These are phyloP conservation scores for Blastomussa wellsi DNA, from an alignment of 92 coral and sea anemone genomes.

Conservation along the genomic window DNA sequence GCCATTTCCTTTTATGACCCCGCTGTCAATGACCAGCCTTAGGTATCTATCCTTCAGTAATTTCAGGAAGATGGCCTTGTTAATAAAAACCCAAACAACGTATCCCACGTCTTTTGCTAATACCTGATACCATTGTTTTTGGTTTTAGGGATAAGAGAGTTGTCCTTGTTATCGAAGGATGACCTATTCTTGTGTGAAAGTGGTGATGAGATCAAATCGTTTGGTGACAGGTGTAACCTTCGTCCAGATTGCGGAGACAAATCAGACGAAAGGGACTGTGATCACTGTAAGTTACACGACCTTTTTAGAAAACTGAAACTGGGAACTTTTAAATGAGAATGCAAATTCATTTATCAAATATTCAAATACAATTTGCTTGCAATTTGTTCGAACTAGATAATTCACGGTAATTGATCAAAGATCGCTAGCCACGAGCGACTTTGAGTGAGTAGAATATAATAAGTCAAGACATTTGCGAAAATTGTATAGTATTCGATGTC, in stretches of 20 bases:
- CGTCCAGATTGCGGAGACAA: neutral
- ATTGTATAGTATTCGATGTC: too few relatives aligned
- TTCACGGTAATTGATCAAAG: too few relatives aligned
- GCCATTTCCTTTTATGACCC: too few relatives aligned
- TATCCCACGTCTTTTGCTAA: neutral
- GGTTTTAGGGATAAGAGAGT: slow-evolving; percentile 6
- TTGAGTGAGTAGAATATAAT: too few relatives aligned
- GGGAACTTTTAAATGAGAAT: too few relatives aligned
- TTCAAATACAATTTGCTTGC: too few relatives aligned
- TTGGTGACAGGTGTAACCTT: slow-evolving; percentile 29
- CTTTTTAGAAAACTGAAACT: too few relatives aligned
- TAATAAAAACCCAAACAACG: neutral
- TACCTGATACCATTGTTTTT: too few relatives aligned
- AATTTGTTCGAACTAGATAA: too few relatives aligned
- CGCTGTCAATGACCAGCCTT: neutral
- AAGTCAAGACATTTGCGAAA: too few relatives aligned
- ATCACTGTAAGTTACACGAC: slow-evolving; percentile 12
- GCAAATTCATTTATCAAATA: too few relatives aligned
- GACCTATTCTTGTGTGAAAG: slow-evolving; percentile 36
- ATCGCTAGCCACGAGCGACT: too few relatives aligned
- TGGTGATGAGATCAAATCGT: slow-evolving; percentile 29
- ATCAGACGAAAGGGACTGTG: slow-evolving; percentile 31
- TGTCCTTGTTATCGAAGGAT: slow-evolving; percentile 20
- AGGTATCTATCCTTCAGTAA: neutral
- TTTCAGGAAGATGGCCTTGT: neutral